Evolutionary conservation across 2,113 vertebrate species (phyloP).

Genomic region (Ceuthmochares aereus): DNA sequence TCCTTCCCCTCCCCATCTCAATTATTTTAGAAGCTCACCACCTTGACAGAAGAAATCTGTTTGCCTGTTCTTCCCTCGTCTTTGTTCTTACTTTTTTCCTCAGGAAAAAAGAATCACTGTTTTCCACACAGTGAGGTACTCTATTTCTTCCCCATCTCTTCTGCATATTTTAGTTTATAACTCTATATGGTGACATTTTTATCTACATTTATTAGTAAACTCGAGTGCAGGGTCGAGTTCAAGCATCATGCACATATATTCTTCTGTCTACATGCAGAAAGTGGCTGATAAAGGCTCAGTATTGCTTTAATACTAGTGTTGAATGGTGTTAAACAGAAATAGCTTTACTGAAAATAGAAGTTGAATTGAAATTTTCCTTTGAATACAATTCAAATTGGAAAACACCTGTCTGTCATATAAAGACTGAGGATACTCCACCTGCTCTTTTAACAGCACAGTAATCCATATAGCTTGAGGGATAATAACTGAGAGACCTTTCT

Average conservation of each 20-base stretch:
- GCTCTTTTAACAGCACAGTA: neutral
- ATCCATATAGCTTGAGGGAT: neutral
- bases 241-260: neutral
- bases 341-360: neutral
- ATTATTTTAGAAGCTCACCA: neutral
- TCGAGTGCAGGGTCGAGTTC: fast-evolving
- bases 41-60: neutral
- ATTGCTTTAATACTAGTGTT: neutral
- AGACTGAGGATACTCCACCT: neutral
- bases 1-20: neutral
- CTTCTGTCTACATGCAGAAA: neutral
- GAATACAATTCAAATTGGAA: neutral
- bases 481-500: neutral
- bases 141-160: neutral
- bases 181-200: neutral
- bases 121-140: neutral
- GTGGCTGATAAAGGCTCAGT: neutral
- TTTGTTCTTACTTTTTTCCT: neutral
- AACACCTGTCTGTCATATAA: neutral
- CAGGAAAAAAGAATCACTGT: neutral
- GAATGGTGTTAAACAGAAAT: neutral
- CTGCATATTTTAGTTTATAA: neutral
- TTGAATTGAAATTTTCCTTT: neutral
- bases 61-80: neutral
- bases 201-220: neutral